Evolutionary conservation across 2,797 vertebrate genomes (phyloP).

Genomic region (Streptopelia turtur): DNA sequence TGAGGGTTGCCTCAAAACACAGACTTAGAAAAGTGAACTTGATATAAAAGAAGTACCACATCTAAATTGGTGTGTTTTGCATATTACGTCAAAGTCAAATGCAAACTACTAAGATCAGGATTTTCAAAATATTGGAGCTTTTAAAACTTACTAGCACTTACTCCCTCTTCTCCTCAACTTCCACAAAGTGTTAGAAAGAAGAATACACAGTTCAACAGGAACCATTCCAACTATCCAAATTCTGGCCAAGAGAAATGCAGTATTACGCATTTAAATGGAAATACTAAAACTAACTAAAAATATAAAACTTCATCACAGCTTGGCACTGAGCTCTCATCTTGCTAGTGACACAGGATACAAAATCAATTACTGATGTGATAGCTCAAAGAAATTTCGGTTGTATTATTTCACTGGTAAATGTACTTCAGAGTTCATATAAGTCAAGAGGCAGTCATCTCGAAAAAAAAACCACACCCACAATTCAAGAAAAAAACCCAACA

Average conservation of each 20-base stretch:
- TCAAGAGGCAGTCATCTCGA: not conserved
- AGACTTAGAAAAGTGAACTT: not conserved
- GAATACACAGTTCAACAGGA: not conserved
- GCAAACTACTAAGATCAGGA: not conserved
- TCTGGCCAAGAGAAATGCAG: conserved; percentile 22
- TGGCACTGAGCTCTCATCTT: not conserved
- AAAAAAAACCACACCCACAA: not conserved
- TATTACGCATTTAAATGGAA: not conserved
- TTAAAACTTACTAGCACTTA: conserved; percentile 22
- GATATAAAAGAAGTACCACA: not conserved
- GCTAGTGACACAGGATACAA: not conserved
- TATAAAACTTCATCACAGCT: conserved; percentile 11
- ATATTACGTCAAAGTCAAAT: not conserved
- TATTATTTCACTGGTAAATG: not conserved
- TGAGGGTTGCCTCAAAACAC: not conserved
- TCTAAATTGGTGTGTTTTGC: not conserved
- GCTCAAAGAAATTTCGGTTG: not conserved
- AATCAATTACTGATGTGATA: not conserved
- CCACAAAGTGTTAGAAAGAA: not conserved
- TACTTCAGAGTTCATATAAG: not conserved
- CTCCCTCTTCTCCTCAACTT: not conserved
- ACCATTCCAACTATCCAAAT: conserved; percentile 12
- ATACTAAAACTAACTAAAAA: conserved; percentile 39
- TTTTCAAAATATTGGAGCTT: conserved; percentile 25
- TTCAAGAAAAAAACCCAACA: not conserved